Percentiles rank a stretch among this genome's conserved stretches.
Conservation (phyloP, 2,113 vertebrate genomes). For the Semnornis frantzii region DNA sequence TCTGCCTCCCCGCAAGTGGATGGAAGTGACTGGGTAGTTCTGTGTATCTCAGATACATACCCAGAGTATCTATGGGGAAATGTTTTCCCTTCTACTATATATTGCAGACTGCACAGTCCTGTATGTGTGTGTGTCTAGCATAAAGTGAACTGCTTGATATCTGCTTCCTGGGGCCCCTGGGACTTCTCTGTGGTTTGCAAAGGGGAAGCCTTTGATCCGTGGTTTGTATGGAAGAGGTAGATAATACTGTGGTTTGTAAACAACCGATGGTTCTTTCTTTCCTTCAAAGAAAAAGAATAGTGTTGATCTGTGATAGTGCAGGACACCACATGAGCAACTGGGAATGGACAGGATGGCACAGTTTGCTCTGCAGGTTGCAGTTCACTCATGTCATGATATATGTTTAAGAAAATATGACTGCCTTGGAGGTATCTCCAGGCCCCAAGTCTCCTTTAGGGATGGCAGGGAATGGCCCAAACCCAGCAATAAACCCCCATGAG, state of each 20-base stretch:
- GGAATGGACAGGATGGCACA: not conserved
- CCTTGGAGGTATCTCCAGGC: not conserved
- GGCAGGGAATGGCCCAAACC: not conserved
- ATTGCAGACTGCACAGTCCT: not conserved
- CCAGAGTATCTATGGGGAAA: not conserved
- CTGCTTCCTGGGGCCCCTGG: not conserved
- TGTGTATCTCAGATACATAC: not conserved
- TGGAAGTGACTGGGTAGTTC: not conserved
- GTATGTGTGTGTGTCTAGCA: not conserved
- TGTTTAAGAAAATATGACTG: not conserved
- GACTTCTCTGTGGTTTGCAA: slow-evolving; percentile 37
- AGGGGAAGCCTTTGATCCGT: slow-evolving; percentile 44
- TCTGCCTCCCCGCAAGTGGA: not conserved
- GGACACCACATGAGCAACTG: not conserved
- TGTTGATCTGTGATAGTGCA: not conserved
- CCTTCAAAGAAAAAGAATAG: not conserved
- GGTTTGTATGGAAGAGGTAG: slow-evolving; percentile 49
- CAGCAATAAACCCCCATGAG: not conserved
- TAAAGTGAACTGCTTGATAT: not conserved
- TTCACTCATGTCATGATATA: not conserved
- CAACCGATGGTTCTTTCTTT: not conserved
- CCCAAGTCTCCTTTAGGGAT: not conserved
- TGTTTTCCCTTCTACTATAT: not conserved
- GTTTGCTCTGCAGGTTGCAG: slow-evolving; percentile 24
- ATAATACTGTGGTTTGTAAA: slow-evolving; percentile 49